Conservation (phyloP, 2,888 invertebrate species). For the Lamellibrachia columna region DNA sequence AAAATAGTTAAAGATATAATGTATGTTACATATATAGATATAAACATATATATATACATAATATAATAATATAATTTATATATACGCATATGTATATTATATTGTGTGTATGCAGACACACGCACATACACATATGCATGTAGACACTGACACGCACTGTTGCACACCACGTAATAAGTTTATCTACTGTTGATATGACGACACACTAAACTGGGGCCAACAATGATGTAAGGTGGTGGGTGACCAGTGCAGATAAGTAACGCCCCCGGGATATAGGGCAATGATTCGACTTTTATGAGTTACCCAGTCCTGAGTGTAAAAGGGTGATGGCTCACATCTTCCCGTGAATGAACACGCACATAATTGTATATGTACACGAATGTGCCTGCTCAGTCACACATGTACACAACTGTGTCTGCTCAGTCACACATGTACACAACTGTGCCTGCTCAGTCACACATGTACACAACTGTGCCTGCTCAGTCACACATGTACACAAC, state of each 20-base stretch:
- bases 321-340: not conserved
- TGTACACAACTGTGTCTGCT: not conserved
- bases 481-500: too few relatives aligned
- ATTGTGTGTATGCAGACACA: not conserved
- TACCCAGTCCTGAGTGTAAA: not conserved
- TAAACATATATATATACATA: not conserved
- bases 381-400: not conserved
- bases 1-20: too few relatives aligned
- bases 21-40: not conserved
- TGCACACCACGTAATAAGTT: not conserved
- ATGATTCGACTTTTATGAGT: not conserved
- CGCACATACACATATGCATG: too few relatives aligned
- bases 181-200: not conserved
- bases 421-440: not conserved
- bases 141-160: too few relatives aligned
- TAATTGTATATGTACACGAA: not conserved
- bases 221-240: not conserved
- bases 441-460: too few relatives aligned
- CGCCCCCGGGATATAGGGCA: not conserved
- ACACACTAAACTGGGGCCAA: not conserved
- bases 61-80: too few relatives aligned
- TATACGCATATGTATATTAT: too few relatives aligned
- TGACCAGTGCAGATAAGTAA: constrained; percentile 8
- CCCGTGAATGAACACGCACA: not conserved
- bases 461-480: too few relatives aligned